Conservation (phyloP, 2,797 vertebrate genomes). For the Bovichtus diacanthus region DNA sequence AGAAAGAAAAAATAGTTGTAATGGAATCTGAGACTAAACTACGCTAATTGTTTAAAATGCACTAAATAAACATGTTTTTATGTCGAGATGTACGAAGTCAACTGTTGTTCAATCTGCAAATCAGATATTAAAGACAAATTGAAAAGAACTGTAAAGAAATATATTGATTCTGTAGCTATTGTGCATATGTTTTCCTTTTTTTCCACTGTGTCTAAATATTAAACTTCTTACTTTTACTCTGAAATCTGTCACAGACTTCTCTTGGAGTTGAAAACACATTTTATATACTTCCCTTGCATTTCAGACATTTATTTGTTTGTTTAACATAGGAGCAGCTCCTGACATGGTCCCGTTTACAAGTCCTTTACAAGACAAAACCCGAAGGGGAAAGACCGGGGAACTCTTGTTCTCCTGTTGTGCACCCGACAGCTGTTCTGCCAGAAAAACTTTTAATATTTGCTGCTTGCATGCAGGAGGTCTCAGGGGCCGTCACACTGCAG, state of each 20-base stretch:
- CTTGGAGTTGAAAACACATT: background rate
- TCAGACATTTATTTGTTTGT: conserved; percentile 23
- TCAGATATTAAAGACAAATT: background rate
- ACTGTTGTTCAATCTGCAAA: background rate
- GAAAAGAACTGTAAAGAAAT: background rate
- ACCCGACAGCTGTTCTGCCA: conserved; percentile 73
- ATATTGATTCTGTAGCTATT: background rate
- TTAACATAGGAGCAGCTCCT: background rate
- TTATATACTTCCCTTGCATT: background rate
- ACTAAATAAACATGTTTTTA: background rate
- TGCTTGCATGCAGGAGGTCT: conserved; percentile 61
- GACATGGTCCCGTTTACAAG: conserved; percentile 43
- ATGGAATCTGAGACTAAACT: background rate
- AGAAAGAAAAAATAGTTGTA: too few species aligned
- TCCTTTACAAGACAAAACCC: conserved; percentile 30
- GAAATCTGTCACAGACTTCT: background rate
- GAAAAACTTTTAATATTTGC: conserved; percentile 72
- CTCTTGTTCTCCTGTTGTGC: conserved; percentile 55
- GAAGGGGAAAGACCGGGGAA: conserved; percentile 22
- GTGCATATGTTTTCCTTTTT: too few species aligned
- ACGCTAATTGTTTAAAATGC: background rate
- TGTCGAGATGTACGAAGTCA: background rate
- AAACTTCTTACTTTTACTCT: background rate
- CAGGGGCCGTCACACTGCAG: conserved; percentile 65
- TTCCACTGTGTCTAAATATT: background rate